Evolutionary conservation across 2,113 vertebrate genomes (phyloP).

Genomic region (Anser brachyrhynchus): DNA sequence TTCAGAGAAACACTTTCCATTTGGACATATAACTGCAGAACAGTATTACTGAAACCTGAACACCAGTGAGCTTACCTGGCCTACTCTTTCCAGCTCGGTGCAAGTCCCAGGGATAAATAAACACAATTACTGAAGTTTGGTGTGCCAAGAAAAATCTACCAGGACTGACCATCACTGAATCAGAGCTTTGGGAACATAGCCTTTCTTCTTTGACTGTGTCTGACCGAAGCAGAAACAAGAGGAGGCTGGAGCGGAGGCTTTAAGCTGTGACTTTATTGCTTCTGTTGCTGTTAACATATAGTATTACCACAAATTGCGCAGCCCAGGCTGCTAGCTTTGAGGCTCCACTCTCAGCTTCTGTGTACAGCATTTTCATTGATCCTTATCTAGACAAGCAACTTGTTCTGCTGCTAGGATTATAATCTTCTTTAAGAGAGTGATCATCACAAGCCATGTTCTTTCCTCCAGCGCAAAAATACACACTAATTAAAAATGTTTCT

Average conservation of each 20-base stretch:
- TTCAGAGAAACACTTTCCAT: constrained; percentile 80
- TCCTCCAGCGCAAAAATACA: constrained; percentile 44
- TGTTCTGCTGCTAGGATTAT: constrained; percentile 61
- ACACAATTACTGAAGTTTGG: constrained; percentile 73
- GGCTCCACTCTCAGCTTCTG: neutral
- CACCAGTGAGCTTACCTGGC: constrained; percentile 74
- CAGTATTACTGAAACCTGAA: constrained; percentile 78
- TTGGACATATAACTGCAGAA: constrained; percentile 81
- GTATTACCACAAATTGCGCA: neutral
- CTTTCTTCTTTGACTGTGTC: neutral
- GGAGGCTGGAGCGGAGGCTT: neutral
- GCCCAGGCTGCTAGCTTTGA: neutral
- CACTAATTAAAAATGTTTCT: constrained; percentile 63
- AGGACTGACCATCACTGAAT: constrained; percentile 67
- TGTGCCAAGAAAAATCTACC: constrained; percentile 82
- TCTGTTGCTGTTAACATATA: constrained; percentile 44
- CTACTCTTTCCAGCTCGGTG: constrained; percentile 83
- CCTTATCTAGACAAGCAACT: constrained; percentile 26
- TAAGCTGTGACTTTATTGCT: constrained; percentile 6
- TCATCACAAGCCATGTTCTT: constrained; percentile 82
- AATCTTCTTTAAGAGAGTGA: constrained; percentile 77
- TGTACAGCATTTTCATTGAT: constrained; percentile 58
- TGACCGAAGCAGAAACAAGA: neutral
- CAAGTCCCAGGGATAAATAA: constrained; percentile 77
- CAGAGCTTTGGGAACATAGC: neutral